Base-by-base conservation (phyloP, 1,140 invertebrate genomes). In the Caenorhabditis latens region DNA sequence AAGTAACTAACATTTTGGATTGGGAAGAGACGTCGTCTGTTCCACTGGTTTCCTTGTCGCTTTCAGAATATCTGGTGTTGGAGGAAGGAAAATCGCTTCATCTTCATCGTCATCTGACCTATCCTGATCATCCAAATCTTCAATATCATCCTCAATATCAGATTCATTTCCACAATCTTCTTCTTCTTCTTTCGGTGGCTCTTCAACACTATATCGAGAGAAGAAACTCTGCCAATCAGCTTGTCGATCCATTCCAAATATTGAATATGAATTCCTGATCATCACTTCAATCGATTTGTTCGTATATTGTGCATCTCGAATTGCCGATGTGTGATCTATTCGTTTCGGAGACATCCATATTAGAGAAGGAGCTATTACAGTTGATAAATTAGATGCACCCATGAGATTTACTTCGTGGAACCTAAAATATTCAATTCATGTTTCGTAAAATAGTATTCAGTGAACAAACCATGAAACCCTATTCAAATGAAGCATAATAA, bases 351-450 rank as follows among this genome's bases (percentile, higher is more conserved):
- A 83, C 63, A 65, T 85, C 91, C 91, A 92, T 48, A 91, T 88
- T 16, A 92, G 79, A 32, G 91, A 92, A 43, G 91, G 91, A 14
- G 91, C 86, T 84, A 92, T 92, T 8, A 92, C 91, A 21, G 91
- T 91, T 14, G 91, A 90, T 21, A 92, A 50, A 75, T 92, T 92
- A 9, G 92, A 53, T 7, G 91, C 90, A 48, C 90, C 88, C 91
- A 92, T 92, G 14, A 92, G 84, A 87, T 92, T 92, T 21, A 91
- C 88, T 43, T 89, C 71, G 48, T 91, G 89, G 83, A 91, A 91
- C 89, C 89, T 90, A 19, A 65, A 86, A 84, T 32, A 42, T n/a
- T 6, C 83, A 83, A 2, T 43, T 53, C 16, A 63, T 1, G 19
- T 11, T 32, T 63, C 9, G 0, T 4, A 8, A 63, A 63, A 8